These are phyloP conservation scores for Amphiprion ocellaris DNA, from an alignment of 2,113 vertebrate genomes.

Conservation along the genomic window DNA sequence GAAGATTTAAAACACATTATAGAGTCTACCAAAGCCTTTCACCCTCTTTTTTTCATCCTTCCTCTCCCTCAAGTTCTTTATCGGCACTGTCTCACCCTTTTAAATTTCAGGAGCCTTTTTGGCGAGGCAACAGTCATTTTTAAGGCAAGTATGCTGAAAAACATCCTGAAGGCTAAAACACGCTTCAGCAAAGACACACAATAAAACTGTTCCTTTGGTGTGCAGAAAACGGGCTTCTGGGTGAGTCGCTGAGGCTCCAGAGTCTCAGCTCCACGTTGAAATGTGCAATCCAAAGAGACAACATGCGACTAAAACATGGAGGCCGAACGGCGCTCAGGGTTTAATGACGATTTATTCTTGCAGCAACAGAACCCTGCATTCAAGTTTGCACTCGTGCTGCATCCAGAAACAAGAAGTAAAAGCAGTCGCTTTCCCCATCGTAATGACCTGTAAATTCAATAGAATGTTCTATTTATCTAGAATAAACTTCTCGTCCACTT, in stretches of 20 bases:
- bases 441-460: no score
- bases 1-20: no score
- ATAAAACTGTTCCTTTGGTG: neutral
- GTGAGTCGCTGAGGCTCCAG: neutral
- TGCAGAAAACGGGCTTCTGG: neutral
- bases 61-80: neutral
- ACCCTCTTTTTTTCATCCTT: neutral
- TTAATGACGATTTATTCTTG: no score
- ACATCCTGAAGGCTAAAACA: conserved; percentile 35
- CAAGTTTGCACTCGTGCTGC: no score
- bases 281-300: conserved; percentile 14
- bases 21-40: no score
- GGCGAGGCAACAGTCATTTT: neutral
- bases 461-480: no score
- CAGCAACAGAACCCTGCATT: no score
- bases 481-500: no score
- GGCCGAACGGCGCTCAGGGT: no score
- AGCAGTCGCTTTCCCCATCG: no score
- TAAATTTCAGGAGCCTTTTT: neutral
- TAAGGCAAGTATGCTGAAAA: conserved; percentile 19
- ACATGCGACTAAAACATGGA: neutral
- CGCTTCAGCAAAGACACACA: neutral
- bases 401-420: no score
- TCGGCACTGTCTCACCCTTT: neutral
- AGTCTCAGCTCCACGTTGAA: conserved; percentile 7